Percentiles rank a stretch among this genome's conserved stretches.
Evolutionary conservation across 2,888 invertebrate species (phyloP).

Genomic region (Marronus borbonicus): DNA sequence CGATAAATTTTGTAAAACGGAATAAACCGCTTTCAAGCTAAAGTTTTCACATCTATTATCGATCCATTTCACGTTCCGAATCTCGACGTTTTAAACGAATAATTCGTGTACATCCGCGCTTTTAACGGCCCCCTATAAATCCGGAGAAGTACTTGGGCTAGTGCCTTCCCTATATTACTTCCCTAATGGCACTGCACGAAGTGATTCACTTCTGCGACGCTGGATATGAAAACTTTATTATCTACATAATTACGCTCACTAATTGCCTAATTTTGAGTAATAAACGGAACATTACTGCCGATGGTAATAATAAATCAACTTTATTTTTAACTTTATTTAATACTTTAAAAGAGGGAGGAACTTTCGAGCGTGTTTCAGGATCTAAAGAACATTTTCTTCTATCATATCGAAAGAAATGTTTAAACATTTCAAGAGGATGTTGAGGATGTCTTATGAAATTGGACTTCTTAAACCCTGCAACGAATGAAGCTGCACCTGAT

Average conservation of each 20-base stretch:
- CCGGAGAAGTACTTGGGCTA: background rate
- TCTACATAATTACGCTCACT: slow-evolving; percentile 41
- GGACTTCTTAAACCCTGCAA: too few relatives aligned
- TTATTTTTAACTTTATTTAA: slow-evolving; percentile 3
- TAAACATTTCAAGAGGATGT: too few relatives aligned
- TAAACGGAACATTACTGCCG: slow-evolving; percentile 40
- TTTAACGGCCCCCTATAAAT: slow-evolving; percentile 42
- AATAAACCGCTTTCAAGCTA: background rate
- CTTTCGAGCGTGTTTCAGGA: background rate
- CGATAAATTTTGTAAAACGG: background rate
- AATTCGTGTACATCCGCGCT: slow-evolving; percentile 35
- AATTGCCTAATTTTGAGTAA: slow-evolving; percentile 46
- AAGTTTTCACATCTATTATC: slow-evolving; percentile 17
- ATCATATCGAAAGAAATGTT: too few relatives aligned
- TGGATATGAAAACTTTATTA: slow-evolving; percentile 43
- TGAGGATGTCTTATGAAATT: too few relatives aligned
- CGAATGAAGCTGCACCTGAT: too few relatives aligned
- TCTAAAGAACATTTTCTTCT: too few relatives aligned
- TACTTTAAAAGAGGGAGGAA: background rate
- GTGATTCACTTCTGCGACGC: slow-evolving; percentile 15
- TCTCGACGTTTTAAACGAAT: slow-evolving; percentile 11
- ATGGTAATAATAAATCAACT: slow-evolving; percentile 21
- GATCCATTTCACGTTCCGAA: background rate
- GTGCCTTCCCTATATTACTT: slow-evolving; percentile 5
- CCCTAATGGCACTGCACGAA: slow-evolving; percentile 14